phyloP scores from a whole-genome alignment of 1,140 invertebrate genomes.

The Helicoverpa armigera region DNA sequence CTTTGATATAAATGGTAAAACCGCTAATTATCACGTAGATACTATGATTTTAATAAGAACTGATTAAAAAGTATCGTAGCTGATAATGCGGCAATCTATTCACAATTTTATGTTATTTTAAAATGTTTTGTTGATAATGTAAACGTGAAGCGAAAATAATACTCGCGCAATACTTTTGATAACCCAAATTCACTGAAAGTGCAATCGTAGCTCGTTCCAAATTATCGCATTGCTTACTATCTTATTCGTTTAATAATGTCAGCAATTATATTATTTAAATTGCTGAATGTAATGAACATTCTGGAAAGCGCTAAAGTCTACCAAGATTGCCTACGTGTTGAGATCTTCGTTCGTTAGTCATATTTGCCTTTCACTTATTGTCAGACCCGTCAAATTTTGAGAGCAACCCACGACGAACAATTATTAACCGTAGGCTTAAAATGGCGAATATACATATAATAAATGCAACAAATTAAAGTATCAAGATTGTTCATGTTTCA shows the following conservation, averaged over 20 bases:
- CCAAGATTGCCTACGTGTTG: constrained; percentile 23
- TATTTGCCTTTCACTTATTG: constrained; percentile 35
- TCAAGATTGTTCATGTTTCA: no score
- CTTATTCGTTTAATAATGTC: not conserved
- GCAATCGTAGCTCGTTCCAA: constrained; percentile 2
- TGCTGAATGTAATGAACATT: not conserved
- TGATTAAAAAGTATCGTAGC: no score
- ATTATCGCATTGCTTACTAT: not conserved
- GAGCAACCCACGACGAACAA: not conserved
- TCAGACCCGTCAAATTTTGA: constrained; percentile 18
- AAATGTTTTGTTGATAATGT: not conserved
- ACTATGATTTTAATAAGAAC: no score
- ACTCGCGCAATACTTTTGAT: constrained; percentile 34
- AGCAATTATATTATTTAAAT: not conserved
- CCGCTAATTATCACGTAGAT: no score
- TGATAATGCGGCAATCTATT: not conserved
- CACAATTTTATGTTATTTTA: no score
- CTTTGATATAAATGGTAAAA: not conserved
- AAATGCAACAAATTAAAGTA: no score
- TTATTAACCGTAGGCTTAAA: not conserved
- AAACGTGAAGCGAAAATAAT: not conserved
- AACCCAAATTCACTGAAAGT: constrained; percentile 30
- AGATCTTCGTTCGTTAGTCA: constrained; percentile 2
- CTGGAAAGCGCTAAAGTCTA: not conserved
- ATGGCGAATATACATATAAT: not conserved